Evolutionary conservation across 2,888 invertebrate genomes (phyloP).

Genomic region (Crocallis elinguaria): DNA sequence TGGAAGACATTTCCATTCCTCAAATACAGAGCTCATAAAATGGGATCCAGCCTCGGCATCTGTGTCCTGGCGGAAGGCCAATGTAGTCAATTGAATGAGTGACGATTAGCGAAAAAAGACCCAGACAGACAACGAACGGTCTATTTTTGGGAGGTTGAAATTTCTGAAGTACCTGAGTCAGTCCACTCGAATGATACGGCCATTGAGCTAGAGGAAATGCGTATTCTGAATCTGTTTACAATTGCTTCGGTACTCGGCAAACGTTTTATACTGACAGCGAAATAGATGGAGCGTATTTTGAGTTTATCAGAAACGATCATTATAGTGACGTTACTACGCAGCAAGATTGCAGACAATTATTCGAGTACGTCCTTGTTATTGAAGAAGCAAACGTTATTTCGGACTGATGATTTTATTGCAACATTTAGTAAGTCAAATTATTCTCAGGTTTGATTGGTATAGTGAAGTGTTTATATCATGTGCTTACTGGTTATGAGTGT

Average conservation of each 20-base stretch:
- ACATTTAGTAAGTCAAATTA: neutral
- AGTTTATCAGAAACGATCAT: slow-evolving; percentile 29
- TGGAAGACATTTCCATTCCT: slow-evolving; percentile 54
- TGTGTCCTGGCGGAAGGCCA: slow-evolving; percentile 78
- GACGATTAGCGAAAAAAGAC: slow-evolving; percentile 72
- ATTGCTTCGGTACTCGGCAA: slow-evolving; percentile 50
- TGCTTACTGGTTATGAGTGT: too few species aligned
- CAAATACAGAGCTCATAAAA: slow-evolving; percentile 59
- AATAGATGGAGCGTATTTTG: slow-evolving; percentile 32
- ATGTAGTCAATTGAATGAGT: slow-evolving; percentile 77
- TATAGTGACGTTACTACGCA: slow-evolving; percentile 16
- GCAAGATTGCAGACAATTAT: neutral
- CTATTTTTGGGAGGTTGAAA: slow-evolving; percentile 78
- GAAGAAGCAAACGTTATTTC: neutral
- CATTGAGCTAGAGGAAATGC: slow-evolving; percentile 74
- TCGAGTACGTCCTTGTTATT: neutral
- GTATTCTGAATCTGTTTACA: slow-evolving; percentile 66
- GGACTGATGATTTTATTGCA: too few species aligned
- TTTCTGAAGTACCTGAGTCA: slow-evolving; percentile 77
- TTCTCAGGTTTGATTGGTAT: neutral
- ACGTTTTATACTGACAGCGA: slow-evolving; percentile 44
- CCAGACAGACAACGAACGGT: slow-evolving; percentile 72
- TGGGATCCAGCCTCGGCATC: slow-evolving; percentile 66
- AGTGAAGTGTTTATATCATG: neutral
- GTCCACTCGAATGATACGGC: slow-evolving; percentile 66